Percentiles rank a stretch among this genome's conserved stretches.
These are phyloP conservation scores for Drosophila algonquin DNA, from an alignment of 2,888 invertebrate species.

Conservation along the genomic window DNA sequence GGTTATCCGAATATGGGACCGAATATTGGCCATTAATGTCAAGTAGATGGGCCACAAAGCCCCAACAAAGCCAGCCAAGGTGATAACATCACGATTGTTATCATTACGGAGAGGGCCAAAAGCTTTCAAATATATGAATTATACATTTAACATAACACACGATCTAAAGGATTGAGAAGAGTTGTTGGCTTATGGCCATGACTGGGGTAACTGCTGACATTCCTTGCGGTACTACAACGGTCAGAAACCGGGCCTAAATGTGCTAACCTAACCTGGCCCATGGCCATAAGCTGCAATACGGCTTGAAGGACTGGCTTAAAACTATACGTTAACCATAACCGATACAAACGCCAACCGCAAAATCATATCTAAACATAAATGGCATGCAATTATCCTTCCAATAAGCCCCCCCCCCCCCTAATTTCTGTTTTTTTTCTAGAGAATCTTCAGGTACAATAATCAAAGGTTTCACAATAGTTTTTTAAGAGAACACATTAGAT, in stretches of 20 bases:
- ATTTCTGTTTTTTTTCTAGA: too few relatives aligned
- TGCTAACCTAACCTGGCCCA: too few relatives aligned
- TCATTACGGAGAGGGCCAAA: neutral
- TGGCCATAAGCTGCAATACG: neutral
- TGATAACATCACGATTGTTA: neutral
- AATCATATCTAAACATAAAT: neutral
- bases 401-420: neutral
- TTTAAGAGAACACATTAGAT: neutral
- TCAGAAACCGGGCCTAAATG: too few relatives aligned
- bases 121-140: neutral
- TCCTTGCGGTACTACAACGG: too few relatives aligned
- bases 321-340: neutral
- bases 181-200: too few relatives aligned
- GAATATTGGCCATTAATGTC: neutral
- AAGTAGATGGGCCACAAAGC: neutral
- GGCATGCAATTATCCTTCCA: neutral
- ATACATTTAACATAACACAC: neutral
- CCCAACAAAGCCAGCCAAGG: neutral
- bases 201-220: too few relatives aligned
- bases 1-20: neutral
- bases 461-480: neutral
- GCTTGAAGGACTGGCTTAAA: neutral
- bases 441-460: neutral
- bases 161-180: too few relatives aligned
- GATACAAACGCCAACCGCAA: rapidly evolving